Base-by-base conservation (phyloP, 2,888 invertebrate species). In the Eupsilia transversa region DNA sequence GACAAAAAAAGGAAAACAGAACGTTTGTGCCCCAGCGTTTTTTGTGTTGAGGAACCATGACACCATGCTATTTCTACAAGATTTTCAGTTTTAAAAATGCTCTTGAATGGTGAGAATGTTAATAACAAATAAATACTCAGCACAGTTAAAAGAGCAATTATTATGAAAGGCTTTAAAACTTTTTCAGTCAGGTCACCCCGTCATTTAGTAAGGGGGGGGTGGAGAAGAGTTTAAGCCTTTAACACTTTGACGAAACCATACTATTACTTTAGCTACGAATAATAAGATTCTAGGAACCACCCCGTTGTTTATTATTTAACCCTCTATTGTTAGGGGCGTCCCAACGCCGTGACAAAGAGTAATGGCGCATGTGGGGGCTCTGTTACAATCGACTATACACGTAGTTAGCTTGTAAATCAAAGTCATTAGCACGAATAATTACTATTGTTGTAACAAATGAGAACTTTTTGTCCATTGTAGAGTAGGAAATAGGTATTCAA, bases 241-340 rank as follows among this genome's bases (percentile, higher is more conserved):
- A 77, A 71, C 46, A 77, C 61, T 72, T 71, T 75, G 65, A 60
- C 54, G 72, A 75, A 74, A 67, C 72, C 77, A 75, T 79, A 85
- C 81, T 75, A n/a, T n/a, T n/a, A n/a, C n/a, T n/a, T n/a, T n/a
- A 81, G 66, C 63, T 72, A 74, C 73, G 65, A 79, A 84, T 80
- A 84, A 86, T 76, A 54, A 57, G 76, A 67, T 87, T 88, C 83
- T 84, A 78, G 69, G 81, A 88, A 86, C 83, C 85, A 84, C 86
- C 86, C 79, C 83, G 75, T 69, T 83, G 82, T 88, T 85, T 88
- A 90, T 90, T 91, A 89, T 91, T 89, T 87, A 79, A 86, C 85
- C 84, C 80, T 76, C 79, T 74, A 89, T 90, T 89, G 88, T 90
- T 63, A 82, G 75, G 56, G 84, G 71, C 82, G 78, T 79, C 84